Conservation (phyloP, 2,888 invertebrate species). For the Zaprionus obscuricornis region DNA sequence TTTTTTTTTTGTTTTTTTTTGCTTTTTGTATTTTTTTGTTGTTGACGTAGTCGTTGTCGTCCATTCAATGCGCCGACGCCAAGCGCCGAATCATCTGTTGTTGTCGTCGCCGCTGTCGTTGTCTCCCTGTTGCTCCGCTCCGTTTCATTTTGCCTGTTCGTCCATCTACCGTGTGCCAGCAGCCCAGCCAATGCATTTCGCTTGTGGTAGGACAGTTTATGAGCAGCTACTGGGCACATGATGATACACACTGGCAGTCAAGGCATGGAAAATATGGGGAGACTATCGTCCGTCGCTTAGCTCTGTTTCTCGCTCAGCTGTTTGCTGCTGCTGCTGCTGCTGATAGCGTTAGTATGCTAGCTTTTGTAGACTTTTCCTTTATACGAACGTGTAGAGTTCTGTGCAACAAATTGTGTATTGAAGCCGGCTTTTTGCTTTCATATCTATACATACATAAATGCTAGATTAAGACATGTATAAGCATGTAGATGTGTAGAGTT, state of each 20-base stretch:
- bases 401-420: conserved; percentile 70
- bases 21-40: conserved; percentile 21
- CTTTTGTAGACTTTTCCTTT: conserved; percentile 40
- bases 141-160: conserved; percentile 18
- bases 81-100: conserved; percentile 71
- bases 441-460: not conserved
- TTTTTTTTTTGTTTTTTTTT: conserved; percentile 11
- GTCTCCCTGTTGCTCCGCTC: conserved; percentile 34
- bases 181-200: conserved; percentile 70
- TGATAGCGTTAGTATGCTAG: conserved; percentile 9
- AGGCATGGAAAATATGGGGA: conserved; percentile 15
- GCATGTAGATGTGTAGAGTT: too few relatives aligned
- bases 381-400: conserved; percentile 49
- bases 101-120: too few relatives aligned
- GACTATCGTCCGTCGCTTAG: conserved; percentile 25
- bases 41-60: conserved; percentile 46
- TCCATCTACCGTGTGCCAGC: not conserved
- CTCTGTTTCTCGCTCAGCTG: conserved; percentile 66
- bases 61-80: conserved; percentile 47
- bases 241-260: not conserved
- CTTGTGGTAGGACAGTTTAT: conserved; percentile 77
- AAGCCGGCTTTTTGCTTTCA: conserved; percentile 60
- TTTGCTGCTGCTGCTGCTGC: too few relatives aligned
- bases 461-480: too few relatives aligned
- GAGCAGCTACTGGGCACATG: conserved; percentile 16